Evolutionary conservation across 2,888 invertebrate species (phyloP).

Genomic region (Seira musarum): DNA sequence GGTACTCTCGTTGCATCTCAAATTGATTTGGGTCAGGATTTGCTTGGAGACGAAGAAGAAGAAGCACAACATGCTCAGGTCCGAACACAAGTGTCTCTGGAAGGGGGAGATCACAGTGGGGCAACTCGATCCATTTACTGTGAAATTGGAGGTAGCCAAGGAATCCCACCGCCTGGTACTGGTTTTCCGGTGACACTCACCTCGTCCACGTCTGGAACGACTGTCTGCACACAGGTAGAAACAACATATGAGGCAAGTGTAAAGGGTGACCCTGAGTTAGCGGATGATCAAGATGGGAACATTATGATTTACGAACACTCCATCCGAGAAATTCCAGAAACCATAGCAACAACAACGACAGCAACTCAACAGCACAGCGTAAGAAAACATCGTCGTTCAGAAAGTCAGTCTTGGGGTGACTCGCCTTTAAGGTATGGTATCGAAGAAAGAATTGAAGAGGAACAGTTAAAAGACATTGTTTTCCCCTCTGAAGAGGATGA

Average conservation of each 20-base stretch:
- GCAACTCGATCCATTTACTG: slow-evolving; percentile 64
- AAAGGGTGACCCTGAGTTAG: slow-evolving; percentile 68
- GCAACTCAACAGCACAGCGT: slow-evolving; percentile 61
- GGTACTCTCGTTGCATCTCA: slow-evolving; percentile 95
- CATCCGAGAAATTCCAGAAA: slow-evolving; percentile 71
- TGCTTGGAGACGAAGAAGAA: slow-evolving; percentile 78
- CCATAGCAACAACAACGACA: slow-evolving; percentile 68
- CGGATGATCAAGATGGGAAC: slow-evolving; percentile 75
- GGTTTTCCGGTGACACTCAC: slow-evolving; percentile 69
- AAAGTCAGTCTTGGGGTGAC: slow-evolving; percentile 68
- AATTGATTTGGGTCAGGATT: slow-evolving; percentile 84
- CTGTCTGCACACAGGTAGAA: slow-evolving; percentile 69
- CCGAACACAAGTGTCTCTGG: slow-evolving; percentile 49
- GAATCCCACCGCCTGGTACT: slow-evolving; percentile 43
- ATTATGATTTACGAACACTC: slow-evolving; percentile 70
- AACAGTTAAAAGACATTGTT: slow-evolving; percentile 70
- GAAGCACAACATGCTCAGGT: slow-evolving; percentile 60
- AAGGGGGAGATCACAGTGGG: slow-evolving; percentile 32
- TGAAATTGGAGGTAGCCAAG: slow-evolving; percentile 60
- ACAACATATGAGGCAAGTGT: slow-evolving; percentile 69
- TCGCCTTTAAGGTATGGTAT: slow-evolving; percentile 65
- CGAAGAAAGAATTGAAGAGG: slow-evolving; percentile 69
- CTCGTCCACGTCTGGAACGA: slow-evolving; percentile 67
- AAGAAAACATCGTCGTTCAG: slow-evolving; percentile 66
- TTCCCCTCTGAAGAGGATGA: slow-evolving; percentile 71